A percentile compares a stretch with the other conserved stretches of the same genome.
phyloP scores from a whole-genome alignment of 1,140 invertebrate genomes.

The Pogonognathellus flavescens region DNA sequence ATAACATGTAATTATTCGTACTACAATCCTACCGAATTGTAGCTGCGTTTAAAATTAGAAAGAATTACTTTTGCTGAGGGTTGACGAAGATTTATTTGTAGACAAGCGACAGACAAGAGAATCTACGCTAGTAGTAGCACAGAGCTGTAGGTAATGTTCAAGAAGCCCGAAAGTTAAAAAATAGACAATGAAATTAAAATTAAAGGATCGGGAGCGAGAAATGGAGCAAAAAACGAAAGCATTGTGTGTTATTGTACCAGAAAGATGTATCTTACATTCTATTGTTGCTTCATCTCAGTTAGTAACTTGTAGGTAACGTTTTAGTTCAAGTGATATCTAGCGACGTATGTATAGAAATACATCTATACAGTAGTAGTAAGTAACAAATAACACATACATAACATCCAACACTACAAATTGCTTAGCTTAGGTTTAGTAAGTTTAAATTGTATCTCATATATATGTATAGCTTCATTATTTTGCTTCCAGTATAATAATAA shows the following conservation, averaged over 20 bases:
- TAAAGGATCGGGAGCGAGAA: slow-evolving; percentile 56
- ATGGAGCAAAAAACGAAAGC: slow-evolving; percentile 57
- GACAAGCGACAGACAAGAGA: slow-evolving; percentile 2
- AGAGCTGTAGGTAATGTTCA: slow-evolving; percentile 1
- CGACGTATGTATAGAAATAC: no score
- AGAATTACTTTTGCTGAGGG: not conserved
- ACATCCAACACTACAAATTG: no score
- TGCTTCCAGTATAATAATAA: no score
- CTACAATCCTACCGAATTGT: no score
- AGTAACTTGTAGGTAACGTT: no score
- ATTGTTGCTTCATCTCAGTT: slow-evolving; percentile 12
- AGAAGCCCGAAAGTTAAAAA: slow-evolving; percentile 53
- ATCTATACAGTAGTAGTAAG: no score
- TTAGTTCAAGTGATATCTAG: no score
- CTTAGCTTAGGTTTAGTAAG: no score
- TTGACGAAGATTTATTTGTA: slow-evolving; percentile 44
- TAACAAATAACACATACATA: no score
- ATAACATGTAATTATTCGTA: slow-evolving; percentile 7
- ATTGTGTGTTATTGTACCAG: not conserved
- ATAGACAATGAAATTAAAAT: slow-evolving; percentile 62
- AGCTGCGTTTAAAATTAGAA: slow-evolving; percentile 29
- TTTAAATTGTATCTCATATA: no score
- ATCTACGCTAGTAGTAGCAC: not conserved
- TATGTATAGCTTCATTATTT: no score
- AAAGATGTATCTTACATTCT: slow-evolving; percentile 30